Base-by-base conservation (phyloP, 1,140 invertebrate species). In the Danaus plexippus region DNA sequence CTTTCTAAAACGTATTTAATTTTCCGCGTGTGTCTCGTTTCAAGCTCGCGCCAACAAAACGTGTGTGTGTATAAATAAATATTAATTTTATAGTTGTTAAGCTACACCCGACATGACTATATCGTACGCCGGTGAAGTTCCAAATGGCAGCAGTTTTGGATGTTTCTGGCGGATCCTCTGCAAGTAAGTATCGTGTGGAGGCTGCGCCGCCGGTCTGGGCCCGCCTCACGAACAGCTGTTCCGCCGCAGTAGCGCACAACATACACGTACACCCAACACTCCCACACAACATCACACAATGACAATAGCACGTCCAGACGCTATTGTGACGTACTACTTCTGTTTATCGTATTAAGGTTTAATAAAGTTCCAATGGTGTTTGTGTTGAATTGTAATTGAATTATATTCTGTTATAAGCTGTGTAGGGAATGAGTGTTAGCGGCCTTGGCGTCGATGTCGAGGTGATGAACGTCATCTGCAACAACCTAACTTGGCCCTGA, bases 131-230 rank as follows among this genome's bases (percentile, higher is more conserved):
- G 93, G 93, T 74, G 92, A 95, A 88, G 94, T 96, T 71, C 94
- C 94, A 58, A 96, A 96, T 82, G 94, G 94, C 75, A 95, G 94
- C 88, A 94, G 92, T 87, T 96, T 96, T 79, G 94, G 94, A 75
- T 95, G 94, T 87, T 96, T 96, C 88, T 95, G 94, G 93, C 92
- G 91, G 84, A 95, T 95, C 80, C 89, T 95, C 63, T 89, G 89
- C 88, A 95, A 94, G 94, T 95, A 86, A 94, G 92, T 93, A 47
- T 41, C 52, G 41, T 62, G 9, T 12, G 47, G 32, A 41, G 54
- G 48, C 54, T 59, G 42, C 13, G 44, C 47, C 42, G 52, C 51
- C 51, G 59, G 54, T 15, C 57, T 58, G 60, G 43, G 49, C 43
- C 54, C 53, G 56, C 51, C 55, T 56, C 51, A 61, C 57, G 57